Conservation (phyloP, 1,140 invertebrate genomes). For the Asbolus verrucosus region DNA sequence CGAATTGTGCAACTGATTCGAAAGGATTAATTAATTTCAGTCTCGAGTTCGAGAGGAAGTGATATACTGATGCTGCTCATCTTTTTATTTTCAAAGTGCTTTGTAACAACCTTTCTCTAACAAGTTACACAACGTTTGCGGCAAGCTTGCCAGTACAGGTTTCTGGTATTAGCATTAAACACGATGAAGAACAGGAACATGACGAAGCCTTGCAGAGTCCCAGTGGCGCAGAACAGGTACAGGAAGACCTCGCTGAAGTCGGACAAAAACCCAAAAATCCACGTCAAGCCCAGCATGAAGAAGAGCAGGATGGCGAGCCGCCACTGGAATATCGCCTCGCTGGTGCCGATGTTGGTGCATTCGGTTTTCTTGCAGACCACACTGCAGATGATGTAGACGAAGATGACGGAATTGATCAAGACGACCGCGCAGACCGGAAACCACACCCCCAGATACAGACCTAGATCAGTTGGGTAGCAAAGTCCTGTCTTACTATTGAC, state of each 20-base stretch:
- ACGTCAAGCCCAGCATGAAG: slow-evolving; percentile 73
- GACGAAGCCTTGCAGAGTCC: slow-evolving; percentile 74
- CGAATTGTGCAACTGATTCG: too few species aligned
- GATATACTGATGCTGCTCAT: too few species aligned
- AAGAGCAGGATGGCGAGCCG: slow-evolving; percentile 72
- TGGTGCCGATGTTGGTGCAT: slow-evolving; percentile 51
- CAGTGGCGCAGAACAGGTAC: slow-evolving; percentile 73
- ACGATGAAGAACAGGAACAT: slow-evolving; percentile 75
- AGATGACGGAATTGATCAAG: slow-evolving; percentile 68
- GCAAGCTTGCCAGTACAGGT: slow-evolving; percentile 60
- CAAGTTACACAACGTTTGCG: background rate
- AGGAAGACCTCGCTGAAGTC: slow-evolving; percentile 69
- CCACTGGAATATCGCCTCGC: slow-evolving; percentile 69
- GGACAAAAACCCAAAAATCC: slow-evolving; percentile 73
- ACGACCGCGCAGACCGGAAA: slow-evolving; percentile 70
- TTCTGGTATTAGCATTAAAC: slow-evolving; percentile 70
- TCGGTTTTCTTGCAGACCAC: slow-evolving; percentile 66
- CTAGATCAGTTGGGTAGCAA: slow-evolving; percentile 71
- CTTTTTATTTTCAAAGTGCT: too few species aligned
- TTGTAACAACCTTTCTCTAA: background rate
- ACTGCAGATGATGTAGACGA: slow-evolving; percentile 69
- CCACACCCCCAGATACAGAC: slow-evolving; percentile 68
- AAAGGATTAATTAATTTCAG: too few species aligned
- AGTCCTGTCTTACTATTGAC: slow-evolving; percentile 59
- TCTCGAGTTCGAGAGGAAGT: too few species aligned